Conservation (phyloP, 2,888 invertebrate genomes). For the Caenorhabditis japonica region DNA sequence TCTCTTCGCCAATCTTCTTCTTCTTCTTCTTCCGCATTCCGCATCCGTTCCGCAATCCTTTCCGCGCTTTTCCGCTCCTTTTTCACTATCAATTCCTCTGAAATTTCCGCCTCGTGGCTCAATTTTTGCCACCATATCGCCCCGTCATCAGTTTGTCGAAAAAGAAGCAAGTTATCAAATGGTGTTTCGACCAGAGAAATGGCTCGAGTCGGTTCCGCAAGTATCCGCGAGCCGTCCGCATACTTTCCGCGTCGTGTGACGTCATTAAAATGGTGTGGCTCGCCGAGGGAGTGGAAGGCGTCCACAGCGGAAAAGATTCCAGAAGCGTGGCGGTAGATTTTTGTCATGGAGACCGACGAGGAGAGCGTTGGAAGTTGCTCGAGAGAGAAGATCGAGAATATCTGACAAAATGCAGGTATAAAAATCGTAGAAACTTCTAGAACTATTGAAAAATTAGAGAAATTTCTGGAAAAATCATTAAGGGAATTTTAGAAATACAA, state of each 20-base stretch:
- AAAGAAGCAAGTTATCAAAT: background rate
- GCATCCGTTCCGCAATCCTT: conserved; percentile 6
- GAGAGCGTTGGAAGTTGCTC: conserved; percentile 25
- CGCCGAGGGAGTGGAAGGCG: conserved; percentile 10
- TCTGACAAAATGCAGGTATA: conserved; percentile 28
- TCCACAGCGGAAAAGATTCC: conserved; percentile 31
- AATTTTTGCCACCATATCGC: conserved; percentile 45
- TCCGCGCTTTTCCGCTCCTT: conserved; percentile 15
- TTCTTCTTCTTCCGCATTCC: too few species aligned
- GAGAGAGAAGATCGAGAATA: conserved; percentile 19
- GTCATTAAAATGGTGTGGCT: conserved; percentile 17
- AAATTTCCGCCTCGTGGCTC: conserved; percentile 4
- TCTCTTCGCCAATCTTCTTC: conserved; percentile 21
- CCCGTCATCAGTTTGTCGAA: conserved; percentile 51
- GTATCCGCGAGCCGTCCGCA: background rate
- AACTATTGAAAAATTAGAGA: too few species aligned
- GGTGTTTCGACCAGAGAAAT: conserved; percentile 25
- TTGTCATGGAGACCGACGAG: conserved; percentile 15
- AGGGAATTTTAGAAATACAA: too few species aligned
- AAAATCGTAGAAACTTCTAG: too few species aligned
- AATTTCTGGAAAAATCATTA: too few species aligned
- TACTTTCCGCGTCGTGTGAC: conserved; percentile 23
- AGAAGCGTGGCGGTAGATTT: conserved; percentile 35
- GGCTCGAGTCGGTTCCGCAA: conserved; percentile 37
- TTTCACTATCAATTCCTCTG: conserved; percentile 10